phyloP scores from a whole-genome alignment of 2,888 invertebrate genomes.

The Epistrophe eligans region DNA sequence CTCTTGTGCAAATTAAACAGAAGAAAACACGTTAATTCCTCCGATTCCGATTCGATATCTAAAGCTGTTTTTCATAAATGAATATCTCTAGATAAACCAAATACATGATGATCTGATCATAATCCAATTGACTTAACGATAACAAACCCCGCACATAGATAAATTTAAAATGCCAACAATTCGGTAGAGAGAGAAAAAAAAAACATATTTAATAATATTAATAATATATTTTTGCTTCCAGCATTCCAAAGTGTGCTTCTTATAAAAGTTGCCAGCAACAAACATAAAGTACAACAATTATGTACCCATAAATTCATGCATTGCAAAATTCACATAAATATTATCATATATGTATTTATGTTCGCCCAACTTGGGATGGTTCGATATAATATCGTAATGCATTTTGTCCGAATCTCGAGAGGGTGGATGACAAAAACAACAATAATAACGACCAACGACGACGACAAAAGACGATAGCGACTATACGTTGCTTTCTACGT shows the following conservation, averaged over 20 bases:
- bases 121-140: neutral
- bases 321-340: constrained; percentile 59
- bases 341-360: neutral
- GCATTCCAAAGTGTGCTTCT: constrained; percentile 71
- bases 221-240: constrained; percentile 68
- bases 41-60: neutral
- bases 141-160: neutral
- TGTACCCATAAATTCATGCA: constrained; percentile 48
- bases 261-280: constrained; percentile 45
- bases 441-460: neutral
- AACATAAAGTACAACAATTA: constrained; percentile 53
- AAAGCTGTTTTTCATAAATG: constrained; percentile 15
- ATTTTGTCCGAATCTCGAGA: constrained; percentile 25
- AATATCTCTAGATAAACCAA: constrained; percentile 15
- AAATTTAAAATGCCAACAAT: constrained; percentile 49
- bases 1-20: too few species aligned
- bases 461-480: constrained; percentile 30
- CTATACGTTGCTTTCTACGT: constrained; percentile 32
- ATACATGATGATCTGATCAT: neutral
- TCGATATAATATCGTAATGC: constrained; percentile 40
- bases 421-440: constrained; percentile 22
- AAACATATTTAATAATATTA: constrained; percentile 34
- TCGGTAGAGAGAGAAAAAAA: neutral
- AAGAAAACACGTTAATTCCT: neutral
- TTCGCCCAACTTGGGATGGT: constrained; percentile 30